Conservation (phyloP, 1,140 invertebrate genomes). For the Rhizoglyphus robini region DNA sequence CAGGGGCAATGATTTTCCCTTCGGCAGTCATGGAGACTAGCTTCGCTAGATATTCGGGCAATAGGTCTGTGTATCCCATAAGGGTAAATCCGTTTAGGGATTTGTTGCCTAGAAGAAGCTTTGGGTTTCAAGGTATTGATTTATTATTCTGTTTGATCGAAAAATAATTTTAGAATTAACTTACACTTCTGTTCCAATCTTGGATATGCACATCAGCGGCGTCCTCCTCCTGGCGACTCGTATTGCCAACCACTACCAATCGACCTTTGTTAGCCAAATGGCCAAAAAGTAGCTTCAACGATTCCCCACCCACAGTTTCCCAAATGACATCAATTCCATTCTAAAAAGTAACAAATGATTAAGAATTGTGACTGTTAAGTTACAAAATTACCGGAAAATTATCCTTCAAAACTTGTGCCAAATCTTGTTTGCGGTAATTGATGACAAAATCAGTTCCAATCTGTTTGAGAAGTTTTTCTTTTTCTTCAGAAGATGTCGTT, state of each 20-base stretch:
- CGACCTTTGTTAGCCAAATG: constrained; percentile 30
- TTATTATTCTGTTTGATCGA: neutral
- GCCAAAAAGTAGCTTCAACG: constrained; percentile 29
- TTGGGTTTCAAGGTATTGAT: too few species aligned
- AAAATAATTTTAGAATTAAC: neutral
- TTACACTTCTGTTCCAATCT: constrained; percentile 3
- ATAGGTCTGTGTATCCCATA: constrained; percentile 3
- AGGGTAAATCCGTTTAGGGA: constrained; percentile 11
- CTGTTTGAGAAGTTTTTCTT: constrained; percentile 34
- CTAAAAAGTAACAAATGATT: neutral
- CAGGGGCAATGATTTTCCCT: constrained; percentile 6
- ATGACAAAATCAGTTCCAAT: constrained; percentile 32
- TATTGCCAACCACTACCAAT: constrained; percentile 32
- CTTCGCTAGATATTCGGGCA: constrained; percentile 6
- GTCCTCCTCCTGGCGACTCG: constrained; percentile 27
- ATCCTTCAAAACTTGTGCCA: constrained; percentile 19
- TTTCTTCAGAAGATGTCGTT: constrained; percentile 35
- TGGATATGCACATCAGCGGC: neutral
- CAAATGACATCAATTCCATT: constrained; percentile 23
- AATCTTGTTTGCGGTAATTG: constrained; percentile 33
- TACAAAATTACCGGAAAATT: constrained; percentile 5
- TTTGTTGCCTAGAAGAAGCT: neutral
- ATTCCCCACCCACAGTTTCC: constrained; percentile 30
- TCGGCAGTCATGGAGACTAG: neutral
- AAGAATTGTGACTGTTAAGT: neutral